Evolutionary conservation across 1,140 invertebrate genomes (phyloP), one percentile per base, ranked within the genome.

Genomic region (Bombus impatiens): DNA sequence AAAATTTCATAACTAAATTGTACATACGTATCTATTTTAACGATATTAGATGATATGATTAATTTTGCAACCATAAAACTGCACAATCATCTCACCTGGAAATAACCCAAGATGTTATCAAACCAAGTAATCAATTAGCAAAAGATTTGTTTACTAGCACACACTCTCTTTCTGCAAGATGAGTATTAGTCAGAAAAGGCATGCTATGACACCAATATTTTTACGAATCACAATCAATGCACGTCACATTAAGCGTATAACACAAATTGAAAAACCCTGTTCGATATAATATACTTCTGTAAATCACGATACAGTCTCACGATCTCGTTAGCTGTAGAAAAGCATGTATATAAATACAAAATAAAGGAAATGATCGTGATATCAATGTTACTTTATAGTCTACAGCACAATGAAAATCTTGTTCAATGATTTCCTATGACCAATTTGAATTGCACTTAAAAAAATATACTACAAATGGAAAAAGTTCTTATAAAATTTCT

Each of bases 401-500:
- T 80, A 59, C 76, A 75, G 59, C 68, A 44, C 57, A 82, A 82
- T 77, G 65, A 85, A 87, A 44, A 57, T 90, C 70, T 87, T 67
- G 53, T 74, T 80, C 67, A 82, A 79, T 62, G 83, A 88, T 83
- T 59, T 86, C 59, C 77, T 79, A 71, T 75, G 84, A 84, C 53
- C 67, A 84, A 90, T 91, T 90, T 72, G 75, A 87, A 81, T 87
- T 71, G 82, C 90, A 91, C 88, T 90, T 90, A 88, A 90, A 92
- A 53, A 92, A 91, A 93, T 93, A 93, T 88, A 89, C 89, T 93
- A 93, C 88, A 90, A 89, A 89, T 90, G 92, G 93, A 93, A 93
- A 92, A 90, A 93, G 93, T 89, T 42, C 82, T 89, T 94, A 94
- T 92, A 94, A 94, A 94, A 94, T 87, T 92, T 93, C 86, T 89